Conservation (phyloP, 2,113 vertebrate species). For the Eonycteris spelaea region DNA sequence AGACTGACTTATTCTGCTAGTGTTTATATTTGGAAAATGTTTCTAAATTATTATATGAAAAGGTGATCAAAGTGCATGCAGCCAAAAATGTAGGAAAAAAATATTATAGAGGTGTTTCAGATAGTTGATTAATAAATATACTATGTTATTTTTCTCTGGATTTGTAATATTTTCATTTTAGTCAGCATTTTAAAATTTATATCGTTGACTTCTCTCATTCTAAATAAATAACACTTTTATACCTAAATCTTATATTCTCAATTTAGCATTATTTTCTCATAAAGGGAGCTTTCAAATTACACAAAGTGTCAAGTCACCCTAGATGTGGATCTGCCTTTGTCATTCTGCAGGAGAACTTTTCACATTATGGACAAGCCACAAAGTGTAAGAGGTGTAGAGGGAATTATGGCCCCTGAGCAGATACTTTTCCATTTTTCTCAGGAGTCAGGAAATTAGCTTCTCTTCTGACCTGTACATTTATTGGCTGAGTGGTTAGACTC, state of each 20-base stretch:
- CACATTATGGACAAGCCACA: not conserved
- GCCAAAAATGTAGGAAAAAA: not conserved
- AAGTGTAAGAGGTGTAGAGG: not conserved
- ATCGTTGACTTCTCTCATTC: not conserved
- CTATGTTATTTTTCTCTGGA: not conserved
- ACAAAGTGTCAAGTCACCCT: not conserved
- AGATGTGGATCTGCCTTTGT: not conserved
- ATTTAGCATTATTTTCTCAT: constrained; percentile 6
- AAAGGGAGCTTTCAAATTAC: not conserved
- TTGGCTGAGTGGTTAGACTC: not conserved
- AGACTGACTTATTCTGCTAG: not conserved
- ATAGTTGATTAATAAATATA: not conserved
- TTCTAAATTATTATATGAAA: not conserved
- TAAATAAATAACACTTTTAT: not conserved
- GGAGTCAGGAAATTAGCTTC: not conserved
- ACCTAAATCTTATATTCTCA: not conserved
- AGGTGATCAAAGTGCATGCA: not conserved
- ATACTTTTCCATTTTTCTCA: not conserved
- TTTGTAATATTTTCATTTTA: not conserved
- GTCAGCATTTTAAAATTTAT: not conserved
- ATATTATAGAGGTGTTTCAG: not conserved
- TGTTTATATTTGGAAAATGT: not conserved
- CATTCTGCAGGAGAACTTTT: not conserved
- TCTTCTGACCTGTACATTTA: not conserved
- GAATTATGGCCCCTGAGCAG: not conserved